Evolutionary conservation across 2,113 vertebrate species (phyloP).

Genomic region (Xenus cinereus): DNA sequence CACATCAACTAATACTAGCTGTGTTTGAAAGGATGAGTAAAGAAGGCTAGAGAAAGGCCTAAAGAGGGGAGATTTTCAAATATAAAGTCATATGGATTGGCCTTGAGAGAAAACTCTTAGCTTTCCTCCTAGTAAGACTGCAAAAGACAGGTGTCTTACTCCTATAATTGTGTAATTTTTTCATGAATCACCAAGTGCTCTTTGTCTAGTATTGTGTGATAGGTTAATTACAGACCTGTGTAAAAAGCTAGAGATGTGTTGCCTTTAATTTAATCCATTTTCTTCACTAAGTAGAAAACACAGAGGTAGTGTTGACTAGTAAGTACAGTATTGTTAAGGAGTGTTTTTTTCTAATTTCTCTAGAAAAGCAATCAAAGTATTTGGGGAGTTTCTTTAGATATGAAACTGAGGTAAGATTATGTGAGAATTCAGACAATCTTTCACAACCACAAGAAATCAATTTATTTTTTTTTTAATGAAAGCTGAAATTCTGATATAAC

Average conservation of each 20-base stretch:
- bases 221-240: not conserved
- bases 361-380: not conserved
- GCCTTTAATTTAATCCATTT: not conserved
- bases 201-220: not conserved
- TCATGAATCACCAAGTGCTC: not conserved
- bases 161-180: not conserved
- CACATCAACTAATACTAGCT: not conserved
- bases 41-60: not conserved
- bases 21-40: not conserved
- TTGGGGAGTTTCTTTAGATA: not conserved
- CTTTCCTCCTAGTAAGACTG: not conserved
- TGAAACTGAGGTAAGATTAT: not conserved
- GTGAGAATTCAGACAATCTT: not conserved
- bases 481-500: not conserved
- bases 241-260: not conserved
- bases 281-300: not conserved
- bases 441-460: not conserved
- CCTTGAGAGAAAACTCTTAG: not conserved
- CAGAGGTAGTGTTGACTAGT: not conserved
- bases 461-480: not conserved
- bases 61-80: not conserved
- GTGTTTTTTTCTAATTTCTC: not conserved
- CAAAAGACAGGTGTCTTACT: not conserved
- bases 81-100: not conserved
- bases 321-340: not conserved